Conservation (phyloP, 2,797 vertebrate genomes). For the Corythornis leucogaster region DNA sequence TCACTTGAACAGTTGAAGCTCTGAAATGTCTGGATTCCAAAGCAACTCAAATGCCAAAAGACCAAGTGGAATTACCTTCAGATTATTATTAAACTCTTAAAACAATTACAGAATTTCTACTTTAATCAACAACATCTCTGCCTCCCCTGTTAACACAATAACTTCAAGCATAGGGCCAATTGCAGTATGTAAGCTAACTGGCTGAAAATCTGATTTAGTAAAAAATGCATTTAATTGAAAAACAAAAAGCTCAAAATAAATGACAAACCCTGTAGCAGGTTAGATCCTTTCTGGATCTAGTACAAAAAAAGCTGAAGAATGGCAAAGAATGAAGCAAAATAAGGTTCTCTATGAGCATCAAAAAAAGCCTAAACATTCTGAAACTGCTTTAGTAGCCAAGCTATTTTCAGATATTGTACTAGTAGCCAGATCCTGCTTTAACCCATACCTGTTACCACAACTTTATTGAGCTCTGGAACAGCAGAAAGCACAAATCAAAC, state of each 20-base stretch:
- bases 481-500: not conserved
- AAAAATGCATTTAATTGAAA: not conserved
- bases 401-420: not conserved
- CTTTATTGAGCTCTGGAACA: not conserved
- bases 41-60: not conserved
- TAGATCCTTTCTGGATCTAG: not conserved
- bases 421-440: not conserved
- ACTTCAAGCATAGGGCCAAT: not conserved
- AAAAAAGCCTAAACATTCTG: not conserved
- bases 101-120: not conserved
- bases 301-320: not conserved
- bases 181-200: not conserved
- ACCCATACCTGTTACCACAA: not conserved
- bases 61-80: not conserved
- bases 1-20: not conserved
- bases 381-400: not conserved
- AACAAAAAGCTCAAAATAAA: not conserved
- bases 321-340: not conserved
- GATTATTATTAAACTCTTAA: not conserved
- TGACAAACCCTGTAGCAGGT: not conserved
- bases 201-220: not conserved
- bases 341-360: not conserved
- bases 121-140: not conserved
- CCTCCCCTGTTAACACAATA: not conserved
- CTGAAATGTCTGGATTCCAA: slow-evolving; percentile 14